Conservation (phyloP, 1,140 invertebrate species). For the Periplaneta americana region DNA sequence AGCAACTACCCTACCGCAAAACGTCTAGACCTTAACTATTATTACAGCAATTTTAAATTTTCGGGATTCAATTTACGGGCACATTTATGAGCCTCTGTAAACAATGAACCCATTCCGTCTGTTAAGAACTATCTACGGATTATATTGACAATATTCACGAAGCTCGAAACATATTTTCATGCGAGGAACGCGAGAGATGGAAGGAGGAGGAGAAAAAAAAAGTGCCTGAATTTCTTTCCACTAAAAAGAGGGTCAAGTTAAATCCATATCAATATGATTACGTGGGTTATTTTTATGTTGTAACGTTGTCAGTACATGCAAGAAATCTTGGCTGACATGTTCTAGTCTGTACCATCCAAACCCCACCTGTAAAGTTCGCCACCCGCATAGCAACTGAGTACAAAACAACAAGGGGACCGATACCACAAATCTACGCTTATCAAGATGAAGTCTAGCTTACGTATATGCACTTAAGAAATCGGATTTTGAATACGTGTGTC, state of each 20-base stretch:
- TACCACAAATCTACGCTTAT: too few relatives aligned
- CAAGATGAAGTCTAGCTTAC: too few relatives aligned
- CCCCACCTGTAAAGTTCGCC: not conserved
- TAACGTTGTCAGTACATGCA: not conserved
- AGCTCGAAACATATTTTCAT: not conserved
- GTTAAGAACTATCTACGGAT: not conserved
- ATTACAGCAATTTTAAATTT: not conserved
- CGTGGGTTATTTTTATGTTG: not conserved
- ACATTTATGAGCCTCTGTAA: not conserved
- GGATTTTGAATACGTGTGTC: too few relatives aligned
- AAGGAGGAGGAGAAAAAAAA: too few relatives aligned
- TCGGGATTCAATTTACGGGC: not conserved
- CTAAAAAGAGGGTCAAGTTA: not conserved
- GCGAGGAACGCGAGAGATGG: too few relatives aligned
- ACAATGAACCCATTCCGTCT: not conserved
- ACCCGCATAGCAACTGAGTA: too few relatives aligned
- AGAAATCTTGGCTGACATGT: not conserved
- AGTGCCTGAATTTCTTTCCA: not conserved
- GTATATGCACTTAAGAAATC: too few relatives aligned
- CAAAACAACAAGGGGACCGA: too few relatives aligned
- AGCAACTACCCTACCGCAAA: not conserved
- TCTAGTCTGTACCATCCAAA: not conserved
- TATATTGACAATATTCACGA: not conserved
- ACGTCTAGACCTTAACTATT: not conserved
- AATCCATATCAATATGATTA: not conserved